These are phyloP conservation scores for Horisme vitalbata DNA, from an alignment of 2,888 invertebrate species.

Conservation along the genomic window DNA sequence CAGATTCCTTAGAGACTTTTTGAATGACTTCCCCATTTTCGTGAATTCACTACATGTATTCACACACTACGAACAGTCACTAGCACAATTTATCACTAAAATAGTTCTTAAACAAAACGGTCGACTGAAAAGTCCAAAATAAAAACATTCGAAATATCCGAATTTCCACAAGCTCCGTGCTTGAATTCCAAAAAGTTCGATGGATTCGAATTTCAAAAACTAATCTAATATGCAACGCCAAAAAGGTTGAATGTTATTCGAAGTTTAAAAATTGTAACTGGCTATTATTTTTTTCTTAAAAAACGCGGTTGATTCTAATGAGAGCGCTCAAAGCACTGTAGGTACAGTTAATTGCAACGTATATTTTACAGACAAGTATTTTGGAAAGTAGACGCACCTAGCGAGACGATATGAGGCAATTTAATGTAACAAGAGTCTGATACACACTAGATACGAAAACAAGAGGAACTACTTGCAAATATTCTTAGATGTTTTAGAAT, in stretches of 20 bases:
- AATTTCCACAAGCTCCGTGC: too few relatives aligned
- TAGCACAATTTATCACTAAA: slow-evolving; percentile 1
- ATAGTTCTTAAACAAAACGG: neutral
- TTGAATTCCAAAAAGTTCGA: too few relatives aligned
- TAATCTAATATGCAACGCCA: too few relatives aligned
- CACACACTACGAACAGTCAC: slow-evolving; percentile 15
- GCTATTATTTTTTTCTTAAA: too few relatives aligned
- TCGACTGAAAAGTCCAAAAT: too few relatives aligned
- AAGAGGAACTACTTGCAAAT: neutral
- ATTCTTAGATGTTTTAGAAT: too few relatives aligned
- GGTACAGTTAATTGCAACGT: slow-evolving; percentile 46
- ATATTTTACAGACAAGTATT: slow-evolving; percentile 61
- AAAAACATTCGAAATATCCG: neutral
- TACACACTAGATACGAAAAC: slow-evolving; percentile 2
- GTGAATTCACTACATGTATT: neutral
- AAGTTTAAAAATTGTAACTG: too few relatives aligned
- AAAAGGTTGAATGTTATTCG: too few relatives aligned
- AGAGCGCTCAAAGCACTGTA: slow-evolving; percentile 49
- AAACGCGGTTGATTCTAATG: slow-evolving; percentile 18
- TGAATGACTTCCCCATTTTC: slow-evolving; percentile 28
- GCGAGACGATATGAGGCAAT: slow-evolving; percentile 66
- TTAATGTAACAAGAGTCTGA: slow-evolving; percentile 29
- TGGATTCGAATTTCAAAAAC: too few relatives aligned
- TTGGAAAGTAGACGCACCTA: slow-evolving; percentile 72
- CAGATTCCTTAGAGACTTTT: slow-evolving; percentile 47